Evolutionary conservation across 2,888 invertebrate species (phyloP).

Genomic region (Rhynchonema sp.): DNA sequence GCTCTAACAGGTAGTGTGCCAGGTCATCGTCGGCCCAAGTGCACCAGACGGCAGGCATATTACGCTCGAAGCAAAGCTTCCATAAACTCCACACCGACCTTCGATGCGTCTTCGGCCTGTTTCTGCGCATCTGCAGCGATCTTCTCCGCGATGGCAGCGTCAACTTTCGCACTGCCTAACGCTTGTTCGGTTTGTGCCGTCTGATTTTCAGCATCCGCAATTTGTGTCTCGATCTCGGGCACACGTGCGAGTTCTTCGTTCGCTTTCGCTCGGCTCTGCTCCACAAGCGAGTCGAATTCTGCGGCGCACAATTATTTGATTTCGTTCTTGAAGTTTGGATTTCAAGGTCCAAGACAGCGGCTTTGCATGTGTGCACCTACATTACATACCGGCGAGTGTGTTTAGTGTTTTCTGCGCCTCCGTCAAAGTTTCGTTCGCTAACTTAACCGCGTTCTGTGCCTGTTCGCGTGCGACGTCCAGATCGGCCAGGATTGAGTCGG

Average conservation of each 20-base stretch:
- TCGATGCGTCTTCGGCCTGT: constrained; percentile 56
- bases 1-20: background rate
- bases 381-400: constrained; percentile 43
- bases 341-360: too few species aligned
- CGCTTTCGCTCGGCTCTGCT: constrained; percentile 57
- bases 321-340: too few species aligned
- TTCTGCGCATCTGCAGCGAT: constrained; percentile 57
- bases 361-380: background rate
- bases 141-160: constrained; percentile 51
- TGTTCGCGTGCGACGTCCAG: constrained; percentile 47
- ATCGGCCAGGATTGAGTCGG: constrained; percentile 57
- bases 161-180: constrained; percentile 52
- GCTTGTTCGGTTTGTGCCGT: constrained; percentile 41
- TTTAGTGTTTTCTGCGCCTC: constrained; percentile 59
- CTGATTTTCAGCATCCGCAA: constrained; percentile 48
- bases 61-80: too few species aligned
- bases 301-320: too few species aligned
- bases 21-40: too few species aligned
- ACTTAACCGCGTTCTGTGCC: constrained; percentile 60
- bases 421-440: constrained; percentile 58
- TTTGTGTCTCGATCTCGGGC: constrained; percentile 48
- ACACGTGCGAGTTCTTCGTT: constrained; percentile 52
- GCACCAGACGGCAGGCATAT: background rate
- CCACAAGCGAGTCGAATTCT: constrained; percentile 66
- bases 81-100: constrained; percentile 37